A percentile compares a stretch with the other conserved stretches of the same genome.
Conservation (phyloP, 2,888 invertebrate species). For the Hemithea aestivaria region DNA sequence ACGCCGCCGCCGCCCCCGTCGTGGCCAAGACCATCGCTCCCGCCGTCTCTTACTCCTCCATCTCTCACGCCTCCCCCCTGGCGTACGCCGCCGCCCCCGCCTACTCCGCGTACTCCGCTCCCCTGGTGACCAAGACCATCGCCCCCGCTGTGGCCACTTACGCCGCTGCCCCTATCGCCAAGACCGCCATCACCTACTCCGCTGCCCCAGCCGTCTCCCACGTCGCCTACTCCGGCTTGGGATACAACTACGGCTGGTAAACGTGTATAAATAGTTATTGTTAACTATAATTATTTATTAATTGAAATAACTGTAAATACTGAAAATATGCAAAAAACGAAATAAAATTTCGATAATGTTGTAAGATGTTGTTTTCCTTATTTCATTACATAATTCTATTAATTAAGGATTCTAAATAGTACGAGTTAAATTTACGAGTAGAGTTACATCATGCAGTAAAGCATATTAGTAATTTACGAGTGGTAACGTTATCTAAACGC, state of each 20-base stretch:
- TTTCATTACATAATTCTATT: too few relatives aligned
- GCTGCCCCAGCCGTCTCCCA: slow-evolving; percentile 82
- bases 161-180: slow-evolving; percentile 51
- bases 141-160: slow-evolving; percentile 37
- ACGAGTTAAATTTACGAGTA: too few relatives aligned
- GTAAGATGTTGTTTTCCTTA: slow-evolving; percentile 1
- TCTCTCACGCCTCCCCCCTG: slow-evolving; percentile 41
- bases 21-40: slow-evolving; percentile 46
- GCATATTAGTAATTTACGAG: too few relatives aligned
- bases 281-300: slow-evolving; percentile 21
- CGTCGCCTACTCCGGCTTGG: slow-evolving; percentile 81
- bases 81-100: too few relatives aligned
- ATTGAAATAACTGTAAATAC: slow-evolving; percentile 25
- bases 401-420: too few relatives aligned
- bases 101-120: slow-evolving; percentile 47
- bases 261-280: slow-evolving; percentile 22
- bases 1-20: slow-evolving; percentile 39
- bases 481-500: too few relatives aligned
- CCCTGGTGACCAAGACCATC: slow-evolving; percentile 53
- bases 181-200: slow-evolving; percentile 60
- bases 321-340: slow-evolving; percentile 19
- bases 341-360: slow-evolving; percentile 28
- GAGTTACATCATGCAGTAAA: too few relatives aligned
- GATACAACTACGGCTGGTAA: slow-evolving; percentile 66
- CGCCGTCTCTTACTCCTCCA: slow-evolving; percentile 48